Conservation (phyloP, 2,888 invertebrate genomes). For the Lycophotia porphyrea region DNA sequence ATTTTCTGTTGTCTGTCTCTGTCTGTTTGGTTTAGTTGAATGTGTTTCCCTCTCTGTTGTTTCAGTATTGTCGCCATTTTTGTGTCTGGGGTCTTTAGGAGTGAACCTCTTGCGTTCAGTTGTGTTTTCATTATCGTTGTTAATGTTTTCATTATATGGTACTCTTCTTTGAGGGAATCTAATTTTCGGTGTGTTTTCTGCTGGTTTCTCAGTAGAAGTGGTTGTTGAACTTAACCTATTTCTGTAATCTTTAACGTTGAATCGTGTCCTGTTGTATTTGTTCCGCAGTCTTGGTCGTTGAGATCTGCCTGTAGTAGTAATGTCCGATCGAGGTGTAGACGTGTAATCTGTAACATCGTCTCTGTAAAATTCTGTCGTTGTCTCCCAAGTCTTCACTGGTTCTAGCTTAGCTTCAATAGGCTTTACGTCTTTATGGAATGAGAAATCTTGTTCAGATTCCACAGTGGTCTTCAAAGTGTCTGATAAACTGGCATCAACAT, state of each 20-base stretch:
- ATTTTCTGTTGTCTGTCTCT: conserved; percentile 79
- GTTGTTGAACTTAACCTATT: conserved; percentile 91
- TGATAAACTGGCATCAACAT: conserved; percentile 82
- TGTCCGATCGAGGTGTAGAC: conserved; percentile 77
- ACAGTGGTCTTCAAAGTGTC: conserved; percentile 78
- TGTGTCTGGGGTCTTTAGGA: conserved; percentile 87
- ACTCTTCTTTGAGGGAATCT: conserved; percentile 88
- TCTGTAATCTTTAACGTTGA: conserved; percentile 94
- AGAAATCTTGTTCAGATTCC: conserved; percentile 79
- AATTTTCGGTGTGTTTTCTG: conserved; percentile 80
- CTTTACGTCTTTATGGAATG: conserved; percentile 86
- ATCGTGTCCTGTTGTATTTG: conserved; percentile 92
- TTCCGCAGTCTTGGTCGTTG: conserved; percentile 84
- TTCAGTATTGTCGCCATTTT: conserved; percentile 77
- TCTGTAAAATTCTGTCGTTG: conserved; percentile 76
- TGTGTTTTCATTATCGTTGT: conserved; percentile 81
- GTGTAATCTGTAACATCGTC: conserved; percentile 76
- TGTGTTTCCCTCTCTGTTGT: conserved; percentile 79
- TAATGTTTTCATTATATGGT: conserved; percentile 79
- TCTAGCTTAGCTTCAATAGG: conserved; percentile 85
- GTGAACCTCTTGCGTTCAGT: conserved; percentile 89
- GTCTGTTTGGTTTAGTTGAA: conserved; percentile 78
- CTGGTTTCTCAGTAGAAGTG: conserved; percentile 82
- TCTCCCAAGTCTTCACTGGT: conserved; percentile 72
- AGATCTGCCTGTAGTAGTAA: conserved; percentile 75